Conservation (phyloP, 2,797 vertebrate genomes). For the Diplodus sargus region DNA sequence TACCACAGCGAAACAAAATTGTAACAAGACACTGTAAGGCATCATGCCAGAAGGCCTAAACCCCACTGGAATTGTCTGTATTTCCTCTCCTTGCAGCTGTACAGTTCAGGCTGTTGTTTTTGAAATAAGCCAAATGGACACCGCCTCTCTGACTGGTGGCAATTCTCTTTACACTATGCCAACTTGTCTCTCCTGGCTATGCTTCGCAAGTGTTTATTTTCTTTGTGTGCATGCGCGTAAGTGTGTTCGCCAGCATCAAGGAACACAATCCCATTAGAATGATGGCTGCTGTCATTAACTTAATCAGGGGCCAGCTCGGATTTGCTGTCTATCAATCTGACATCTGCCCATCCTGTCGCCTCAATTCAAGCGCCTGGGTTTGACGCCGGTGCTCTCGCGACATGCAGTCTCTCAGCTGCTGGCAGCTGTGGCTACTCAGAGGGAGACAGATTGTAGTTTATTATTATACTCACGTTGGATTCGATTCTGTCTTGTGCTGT, state of each 20-base stretch:
- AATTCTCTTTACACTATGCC: conserved; percentile 46
- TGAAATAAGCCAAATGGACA: conserved; percentile 32
- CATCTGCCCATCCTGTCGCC: conserved; percentile 55
- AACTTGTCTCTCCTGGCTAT: conserved; percentile 44
- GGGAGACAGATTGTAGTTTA: neutral
- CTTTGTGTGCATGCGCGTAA: neutral
- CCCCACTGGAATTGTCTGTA: neutral
- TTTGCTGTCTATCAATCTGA: conserved; percentile 59
- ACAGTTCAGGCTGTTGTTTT: conserved; percentile 24
- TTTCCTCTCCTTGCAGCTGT: conserved; percentile 14
- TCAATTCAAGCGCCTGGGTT: conserved; percentile 29
- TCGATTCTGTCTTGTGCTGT: neutral
- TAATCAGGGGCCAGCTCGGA: conserved; percentile 59
- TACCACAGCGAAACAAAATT: neutral
- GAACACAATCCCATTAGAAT: conserved; percentile 55
- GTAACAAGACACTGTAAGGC: conserved; percentile 8
- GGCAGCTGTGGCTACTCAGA: conserved; percentile 37
- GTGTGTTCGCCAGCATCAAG: conserved; percentile 33
- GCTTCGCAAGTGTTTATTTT: conserved; percentile 32
- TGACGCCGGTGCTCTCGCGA: conserved; percentile 32
- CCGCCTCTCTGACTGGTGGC: conserved; percentile 35
- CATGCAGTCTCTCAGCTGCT: conserved; percentile 42
- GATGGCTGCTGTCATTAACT: conserved; percentile 73
- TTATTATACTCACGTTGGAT: neutral
- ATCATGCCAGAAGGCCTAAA: neutral